Conservation (phyloP, 2,888 invertebrate genomes). For the Scelioninae gen. 1 region DNA sequence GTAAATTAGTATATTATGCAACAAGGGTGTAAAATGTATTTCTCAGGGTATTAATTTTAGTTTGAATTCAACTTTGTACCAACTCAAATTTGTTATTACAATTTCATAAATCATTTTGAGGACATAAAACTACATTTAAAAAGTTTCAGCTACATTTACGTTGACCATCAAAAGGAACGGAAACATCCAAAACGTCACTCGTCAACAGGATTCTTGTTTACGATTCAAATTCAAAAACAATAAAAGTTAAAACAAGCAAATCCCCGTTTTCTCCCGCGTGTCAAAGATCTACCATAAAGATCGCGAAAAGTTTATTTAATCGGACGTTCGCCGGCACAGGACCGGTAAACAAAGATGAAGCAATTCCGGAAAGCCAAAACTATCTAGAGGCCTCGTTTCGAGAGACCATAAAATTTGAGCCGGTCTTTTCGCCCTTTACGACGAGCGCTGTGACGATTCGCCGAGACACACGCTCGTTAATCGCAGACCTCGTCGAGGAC, state of each 20-base stretch:
- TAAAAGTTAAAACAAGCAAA: slow-evolving; percentile 46
- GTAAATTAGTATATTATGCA: too few relatives aligned
- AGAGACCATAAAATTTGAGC: slow-evolving; percentile 71
- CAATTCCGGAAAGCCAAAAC: slow-evolving; percentile 70
- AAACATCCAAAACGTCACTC: slow-evolving; percentile 34
- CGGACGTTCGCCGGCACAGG: slow-evolving; percentile 69
- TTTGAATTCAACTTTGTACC: too few relatives aligned
- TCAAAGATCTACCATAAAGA: slow-evolving; percentile 53
- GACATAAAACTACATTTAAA: neutral
- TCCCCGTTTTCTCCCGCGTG: neutral
- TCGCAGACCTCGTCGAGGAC: slow-evolving; percentile 70
- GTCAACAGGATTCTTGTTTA: slow-evolving; percentile 26
- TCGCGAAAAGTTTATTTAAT: slow-evolving; percentile 75
- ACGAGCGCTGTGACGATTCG: slow-evolving; percentile 70
- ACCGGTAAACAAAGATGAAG: slow-evolving; percentile 72
- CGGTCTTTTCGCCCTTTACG: slow-evolving; percentile 73
- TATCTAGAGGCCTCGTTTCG: slow-evolving; percentile 62
- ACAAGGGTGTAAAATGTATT: too few relatives aligned
- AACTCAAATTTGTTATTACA: neutral
- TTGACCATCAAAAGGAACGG: slow-evolving; percentile 7
- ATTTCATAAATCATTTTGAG: neutral
- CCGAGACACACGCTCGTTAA: slow-evolving; percentile 70
- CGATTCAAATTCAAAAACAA: slow-evolving; percentile 44
- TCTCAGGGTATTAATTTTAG: too few relatives aligned
- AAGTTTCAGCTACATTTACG: neutral